phyloP scores from a whole-genome alignment of 2,888 invertebrate genomes.

The Ophion costatus region DNA sequence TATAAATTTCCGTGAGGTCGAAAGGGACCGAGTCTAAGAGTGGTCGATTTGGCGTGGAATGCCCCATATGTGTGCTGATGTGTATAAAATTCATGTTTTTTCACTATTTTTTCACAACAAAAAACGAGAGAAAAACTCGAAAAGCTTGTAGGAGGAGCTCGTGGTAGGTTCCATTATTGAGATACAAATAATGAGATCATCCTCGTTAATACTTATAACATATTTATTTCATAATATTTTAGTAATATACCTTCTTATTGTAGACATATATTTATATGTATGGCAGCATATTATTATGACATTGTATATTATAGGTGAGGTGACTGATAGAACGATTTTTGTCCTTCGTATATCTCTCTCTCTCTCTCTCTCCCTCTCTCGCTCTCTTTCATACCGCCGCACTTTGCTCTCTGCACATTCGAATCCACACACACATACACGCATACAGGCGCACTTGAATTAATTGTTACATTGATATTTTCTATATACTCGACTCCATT shows the following conservation, averaged over 20 bases:
- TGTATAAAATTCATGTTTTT: too few relatives aligned
- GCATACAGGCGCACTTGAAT: constrained; percentile 40
- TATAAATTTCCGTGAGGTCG: too few relatives aligned
- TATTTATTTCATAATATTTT: constrained; percentile 80
- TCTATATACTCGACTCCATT: constrained; percentile 56
- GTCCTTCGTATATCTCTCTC: constrained; percentile 42
- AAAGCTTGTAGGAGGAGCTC: background rate
- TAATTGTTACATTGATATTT: constrained; percentile 63
- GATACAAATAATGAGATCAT: too few relatives aligned
- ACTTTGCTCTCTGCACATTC: constrained; percentile 45
- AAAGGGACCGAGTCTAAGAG: too few relatives aligned
- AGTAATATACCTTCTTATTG: constrained; percentile 80
- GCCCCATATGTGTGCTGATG: too few relatives aligned
- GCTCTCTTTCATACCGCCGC: constrained; percentile 23
- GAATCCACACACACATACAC: too few relatives aligned
- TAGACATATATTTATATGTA: constrained; percentile 83
- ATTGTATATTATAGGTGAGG: constrained; percentile 82
- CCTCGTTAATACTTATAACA: constrained; percentile 75
- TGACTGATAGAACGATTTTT: constrained; percentile 80
- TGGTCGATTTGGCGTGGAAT: too few relatives aligned
- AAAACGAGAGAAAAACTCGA: background rate
- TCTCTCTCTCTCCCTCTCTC: constrained; percentile 46
- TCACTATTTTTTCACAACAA: too few relatives aligned
- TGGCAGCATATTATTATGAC: constrained; percentile 83
- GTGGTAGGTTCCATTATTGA: background rate